phyloP scores from a whole-genome alignment of 2,888 invertebrate species.

The Scaptomyza parva region DNA sequence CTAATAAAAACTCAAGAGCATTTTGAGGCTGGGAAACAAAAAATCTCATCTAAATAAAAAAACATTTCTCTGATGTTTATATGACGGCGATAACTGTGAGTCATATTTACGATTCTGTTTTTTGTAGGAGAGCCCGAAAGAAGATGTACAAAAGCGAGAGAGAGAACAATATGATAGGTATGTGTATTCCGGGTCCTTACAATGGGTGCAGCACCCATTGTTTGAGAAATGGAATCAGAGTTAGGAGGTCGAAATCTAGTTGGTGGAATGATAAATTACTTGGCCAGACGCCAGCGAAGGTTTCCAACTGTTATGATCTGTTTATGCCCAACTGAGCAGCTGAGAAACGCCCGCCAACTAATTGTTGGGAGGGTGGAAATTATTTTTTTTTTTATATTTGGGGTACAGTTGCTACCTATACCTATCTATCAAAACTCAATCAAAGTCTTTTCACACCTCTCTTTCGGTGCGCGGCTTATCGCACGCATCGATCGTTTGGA shows the following conservation, averaged over 20 bases:
- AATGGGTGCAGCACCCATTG: conserved; percentile 32
- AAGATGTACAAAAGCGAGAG: conserved; percentile 26
- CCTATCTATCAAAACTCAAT: conserved; percentile 55
- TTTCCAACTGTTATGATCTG: conserved; percentile 71
- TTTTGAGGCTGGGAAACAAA: conserved; percentile 43
- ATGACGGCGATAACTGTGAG: conserved; percentile 50
- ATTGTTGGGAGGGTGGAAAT: conserved; percentile 16
- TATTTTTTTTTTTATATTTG: too few relatives aligned
- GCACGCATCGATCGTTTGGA: conserved; percentile 49
- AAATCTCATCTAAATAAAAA: conserved; percentile 72
- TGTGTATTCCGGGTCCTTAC: conserved; percentile 23
- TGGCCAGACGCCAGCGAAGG: conserved; percentile 43
- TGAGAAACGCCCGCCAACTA: conserved; percentile 67
- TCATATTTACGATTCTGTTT: conserved; percentile 32
- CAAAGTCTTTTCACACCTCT: conserved; percentile 73
- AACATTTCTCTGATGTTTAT: conserved; percentile 52
- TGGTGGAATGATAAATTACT: conserved; percentile 74
- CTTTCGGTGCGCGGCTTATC: conserved; percentile 55
- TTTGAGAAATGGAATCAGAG: conserved; percentile 21
- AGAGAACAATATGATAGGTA: conserved; percentile 29
- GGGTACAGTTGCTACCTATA: conserved; percentile 53
- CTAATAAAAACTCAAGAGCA: conserved; percentile 57
- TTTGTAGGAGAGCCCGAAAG: conserved; percentile 17
- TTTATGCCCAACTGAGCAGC: conserved; percentile 60
- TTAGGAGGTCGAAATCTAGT: conserved; percentile 49